Evolutionary conservation across 2,113 vertebrate species (phyloP).

Genomic region (Asarcornis scutulata): DNA sequence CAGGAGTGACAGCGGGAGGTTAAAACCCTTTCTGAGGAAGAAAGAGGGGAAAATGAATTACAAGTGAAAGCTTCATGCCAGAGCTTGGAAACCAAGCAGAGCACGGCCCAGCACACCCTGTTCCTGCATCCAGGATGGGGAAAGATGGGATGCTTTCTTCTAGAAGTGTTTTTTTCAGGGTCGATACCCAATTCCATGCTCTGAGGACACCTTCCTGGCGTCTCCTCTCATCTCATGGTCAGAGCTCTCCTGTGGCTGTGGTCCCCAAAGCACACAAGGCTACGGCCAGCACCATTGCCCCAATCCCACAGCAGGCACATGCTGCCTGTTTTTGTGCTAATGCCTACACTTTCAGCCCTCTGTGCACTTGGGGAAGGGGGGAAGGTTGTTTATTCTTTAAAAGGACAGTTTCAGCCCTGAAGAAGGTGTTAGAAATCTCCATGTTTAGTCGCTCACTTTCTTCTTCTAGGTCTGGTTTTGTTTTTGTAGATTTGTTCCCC

Average conservation of each 20-base stretch:
- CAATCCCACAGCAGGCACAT: not conserved
- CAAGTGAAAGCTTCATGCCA: not conserved
- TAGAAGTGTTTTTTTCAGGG: not conserved
- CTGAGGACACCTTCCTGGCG: not conserved
- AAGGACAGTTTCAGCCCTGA: not conserved
- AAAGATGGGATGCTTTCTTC: not conserved
- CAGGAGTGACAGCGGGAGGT: not conserved
- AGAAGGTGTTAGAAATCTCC: not conserved
- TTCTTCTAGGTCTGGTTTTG: not conserved
- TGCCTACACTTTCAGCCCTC: not conserved
- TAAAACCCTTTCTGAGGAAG: not conserved
- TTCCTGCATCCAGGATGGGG: not conserved
- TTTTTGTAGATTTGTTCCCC: conserved; percentile 5
- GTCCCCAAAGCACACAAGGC: not conserved
- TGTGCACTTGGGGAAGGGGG: too few relatives aligned
- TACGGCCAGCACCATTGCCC: accelerated
- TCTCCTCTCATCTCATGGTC: not conserved
- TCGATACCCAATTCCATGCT: accelerated
- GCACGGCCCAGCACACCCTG: not conserved
- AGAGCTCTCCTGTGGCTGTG: not conserved
- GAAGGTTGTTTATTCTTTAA: not conserved
- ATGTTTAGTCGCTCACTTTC: not conserved
- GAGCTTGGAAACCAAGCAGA: not conserved
- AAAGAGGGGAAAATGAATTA: not conserved
- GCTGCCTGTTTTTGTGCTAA: not conserved